Evolutionary conservation across 2,113 vertebrate species (phyloP).

Genomic region (Heterocephalus glaber): DNA sequence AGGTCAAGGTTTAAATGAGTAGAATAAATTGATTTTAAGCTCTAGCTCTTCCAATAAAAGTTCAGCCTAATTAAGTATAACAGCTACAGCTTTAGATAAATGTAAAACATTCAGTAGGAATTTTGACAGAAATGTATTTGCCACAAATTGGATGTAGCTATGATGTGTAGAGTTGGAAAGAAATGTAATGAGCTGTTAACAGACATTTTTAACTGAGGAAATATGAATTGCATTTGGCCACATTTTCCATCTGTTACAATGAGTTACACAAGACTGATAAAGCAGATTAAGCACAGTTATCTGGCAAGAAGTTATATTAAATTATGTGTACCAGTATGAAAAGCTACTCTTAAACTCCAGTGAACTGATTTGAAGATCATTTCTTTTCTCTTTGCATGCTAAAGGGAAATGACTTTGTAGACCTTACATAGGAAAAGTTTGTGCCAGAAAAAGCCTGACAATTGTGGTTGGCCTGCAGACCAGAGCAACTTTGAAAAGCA

Average conservation of each 20-base stretch:
- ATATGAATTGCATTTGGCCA: conserved; percentile 62
- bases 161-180: conserved; percentile 53
- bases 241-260: conserved; percentile 66
- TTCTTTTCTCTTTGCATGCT: not conserved
- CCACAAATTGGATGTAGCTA: conserved; percentile 54
- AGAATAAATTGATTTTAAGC: conserved; percentile 74
- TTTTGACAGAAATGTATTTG: conserved; percentile 71
- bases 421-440: not conserved
- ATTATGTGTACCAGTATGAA: not conserved
- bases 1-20: conserved; percentile 74
- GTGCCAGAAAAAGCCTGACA: not conserved
- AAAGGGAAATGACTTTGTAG: not conserved
- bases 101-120: conserved; percentile 68
- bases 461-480: not conserved
- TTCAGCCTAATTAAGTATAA: conserved; percentile 63
- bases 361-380: conserved; percentile 21
- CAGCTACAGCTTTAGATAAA: conserved; percentile 72
- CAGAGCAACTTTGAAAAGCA: not conserved
- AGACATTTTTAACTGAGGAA: conserved; percentile 70
- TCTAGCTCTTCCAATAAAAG: conserved; percentile 56
- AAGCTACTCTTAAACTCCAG: conserved; percentile 31
- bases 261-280: conserved; percentile 59
- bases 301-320: conserved; percentile 31
- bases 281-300: conserved; percentile 37
- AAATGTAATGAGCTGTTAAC: conserved; percentile 72